Evolutionary conservation across 2,888 invertebrate species (phyloP).

Genomic region (Torymus texanus): DNA sequence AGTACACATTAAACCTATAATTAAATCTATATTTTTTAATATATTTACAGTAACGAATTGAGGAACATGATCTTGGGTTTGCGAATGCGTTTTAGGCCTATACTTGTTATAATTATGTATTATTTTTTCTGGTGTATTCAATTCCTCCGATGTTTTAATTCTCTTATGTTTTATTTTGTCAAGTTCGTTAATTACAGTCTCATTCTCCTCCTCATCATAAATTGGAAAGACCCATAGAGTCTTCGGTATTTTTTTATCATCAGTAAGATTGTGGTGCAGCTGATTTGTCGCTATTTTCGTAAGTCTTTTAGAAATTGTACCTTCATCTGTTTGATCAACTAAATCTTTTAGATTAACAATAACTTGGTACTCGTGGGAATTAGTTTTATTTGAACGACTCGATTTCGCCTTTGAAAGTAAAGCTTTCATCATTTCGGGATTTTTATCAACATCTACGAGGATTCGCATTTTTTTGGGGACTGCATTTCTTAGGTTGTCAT

Average conservation of each 20-base stretch:
- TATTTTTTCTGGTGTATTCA: not conserved
- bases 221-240: slow-evolving; percentile 51
- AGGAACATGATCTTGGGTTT: too few species aligned
- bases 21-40: too few species aligned
- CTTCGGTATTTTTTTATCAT: slow-evolving; percentile 36
- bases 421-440: slow-evolving; percentile 45
- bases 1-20: too few species aligned
- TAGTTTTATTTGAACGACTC: not conserved
- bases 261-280: slow-evolving; percentile 27
- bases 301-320: slow-evolving; percentile 36
- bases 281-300: slow-evolving; percentile 41
- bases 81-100: too few species aligned
- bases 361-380: slow-evolving; percentile 34
- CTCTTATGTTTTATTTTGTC: not conserved
- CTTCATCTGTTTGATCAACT: slow-evolving; percentile 40
- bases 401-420: slow-evolving; percentile 24
- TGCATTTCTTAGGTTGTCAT: not conserved
- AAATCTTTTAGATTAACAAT: slow-evolving; percentile 39
- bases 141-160: too few species aligned
- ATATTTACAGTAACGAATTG: too few species aligned
- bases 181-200: slow-evolving; percentile 9
- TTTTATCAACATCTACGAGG: slow-evolving; percentile 51
- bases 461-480: slow-evolving; percentile 39
- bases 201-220: slow-evolving; percentile 40
- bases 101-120: not conserved